Conservation (phyloP, 2,888 invertebrate genomes). For the Eristalis pertinax region DNA sequence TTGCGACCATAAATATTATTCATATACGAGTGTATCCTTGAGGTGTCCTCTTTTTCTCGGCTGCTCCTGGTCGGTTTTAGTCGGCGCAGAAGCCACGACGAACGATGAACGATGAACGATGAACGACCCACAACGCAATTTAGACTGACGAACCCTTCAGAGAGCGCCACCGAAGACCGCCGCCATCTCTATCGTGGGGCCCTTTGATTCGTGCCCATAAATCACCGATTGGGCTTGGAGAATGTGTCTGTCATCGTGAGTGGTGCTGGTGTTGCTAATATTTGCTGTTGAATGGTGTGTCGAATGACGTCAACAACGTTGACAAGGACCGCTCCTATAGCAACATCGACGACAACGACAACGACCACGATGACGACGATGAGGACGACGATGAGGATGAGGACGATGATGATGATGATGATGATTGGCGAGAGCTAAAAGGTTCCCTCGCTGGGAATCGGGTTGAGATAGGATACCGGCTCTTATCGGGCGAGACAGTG, state of each 20-base stretch:
- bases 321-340: slow-evolving; percentile 1
- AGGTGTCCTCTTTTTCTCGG: slow-evolving; percentile 55
- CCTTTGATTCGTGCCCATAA: slow-evolving; percentile 67
- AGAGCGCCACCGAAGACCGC: slow-evolving; percentile 4
- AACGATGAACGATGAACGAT: not conserved
- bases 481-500: slow-evolving; percentile 51
- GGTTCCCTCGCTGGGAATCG: slow-evolving; percentile 48
- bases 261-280: slow-evolving; percentile 60
- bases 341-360: not conserved
- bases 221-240: slow-evolving; percentile 63
- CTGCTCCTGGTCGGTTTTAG: not conserved
- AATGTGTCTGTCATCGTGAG: slow-evolving; percentile 70
- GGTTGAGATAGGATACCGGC: slow-evolving; percentile 16
- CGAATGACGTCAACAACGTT: slow-evolving; percentile 68
- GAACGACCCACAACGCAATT: slow-evolving; percentile 50
- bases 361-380: slow-evolving; percentile 29
- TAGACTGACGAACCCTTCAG: slow-evolving; percentile 69
- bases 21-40: slow-evolving; percentile 69
- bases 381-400: slow-evolving; percentile 26
- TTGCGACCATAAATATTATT: slow-evolving; percentile 72
- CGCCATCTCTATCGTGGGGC: slow-evolving; percentile 42
- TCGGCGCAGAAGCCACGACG: not conserved
- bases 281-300: slow-evolving; percentile 27
- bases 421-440: slow-evolving; percentile 64
- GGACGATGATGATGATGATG: slow-evolving; percentile 49